phyloP scores from a whole-genome alignment of 2,888 invertebrate genomes.

The Drosophila mimetica region DNA sequence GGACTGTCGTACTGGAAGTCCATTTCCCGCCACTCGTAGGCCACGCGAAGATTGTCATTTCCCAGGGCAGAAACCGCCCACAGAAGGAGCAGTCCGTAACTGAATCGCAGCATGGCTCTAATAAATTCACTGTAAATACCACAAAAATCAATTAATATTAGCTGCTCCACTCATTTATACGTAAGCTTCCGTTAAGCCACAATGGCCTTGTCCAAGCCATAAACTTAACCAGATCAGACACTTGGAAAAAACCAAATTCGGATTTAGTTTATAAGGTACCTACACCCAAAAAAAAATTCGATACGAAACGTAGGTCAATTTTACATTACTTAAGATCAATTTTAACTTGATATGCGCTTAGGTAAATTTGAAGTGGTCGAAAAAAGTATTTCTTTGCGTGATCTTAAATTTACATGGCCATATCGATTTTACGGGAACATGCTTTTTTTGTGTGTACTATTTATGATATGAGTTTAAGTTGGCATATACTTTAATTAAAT shows the following conservation, averaged over 20 bases:
- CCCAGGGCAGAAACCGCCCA: slow-evolving; percentile 51
- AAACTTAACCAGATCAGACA: slow-evolving; percentile 27
- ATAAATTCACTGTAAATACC: slow-evolving; percentile 27
- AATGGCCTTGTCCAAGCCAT: slow-evolving; percentile 55
- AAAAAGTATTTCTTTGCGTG: too few relatives aligned
- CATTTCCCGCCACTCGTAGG: slow-evolving; percentile 90
- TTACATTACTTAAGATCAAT: too few relatives aligned
- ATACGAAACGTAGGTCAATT: too few relatives aligned
- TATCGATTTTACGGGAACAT: too few relatives aligned
- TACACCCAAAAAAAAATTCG: too few relatives aligned
- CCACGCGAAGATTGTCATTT: slow-evolving; percentile 89
- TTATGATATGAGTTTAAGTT: too few relatives aligned
- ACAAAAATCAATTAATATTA: slow-evolving; percentile 26
- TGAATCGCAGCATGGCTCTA: slow-evolving; percentile 26
- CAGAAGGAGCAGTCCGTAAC: slow-evolving; percentile 46
- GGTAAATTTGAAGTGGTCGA: too few relatives aligned
- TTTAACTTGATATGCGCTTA: too few relatives aligned
- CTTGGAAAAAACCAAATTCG: neutral
- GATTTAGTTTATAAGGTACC: neutral
- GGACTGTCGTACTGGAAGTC: slow-evolving; percentile 88
- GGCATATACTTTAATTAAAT: too few relatives aligned
- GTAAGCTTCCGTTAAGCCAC: slow-evolving; percentile 50
- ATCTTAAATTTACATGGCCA: too few relatives aligned
- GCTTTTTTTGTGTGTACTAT: too few relatives aligned
- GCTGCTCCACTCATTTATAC: slow-evolving; percentile 18